A percentile compares a stretch with the other conserved stretches of the same genome.
These are phyloP conservation scores for Eupsilia transversa DNA, from an alignment of 2,888 invertebrate species.

Conservation along the genomic window DNA sequence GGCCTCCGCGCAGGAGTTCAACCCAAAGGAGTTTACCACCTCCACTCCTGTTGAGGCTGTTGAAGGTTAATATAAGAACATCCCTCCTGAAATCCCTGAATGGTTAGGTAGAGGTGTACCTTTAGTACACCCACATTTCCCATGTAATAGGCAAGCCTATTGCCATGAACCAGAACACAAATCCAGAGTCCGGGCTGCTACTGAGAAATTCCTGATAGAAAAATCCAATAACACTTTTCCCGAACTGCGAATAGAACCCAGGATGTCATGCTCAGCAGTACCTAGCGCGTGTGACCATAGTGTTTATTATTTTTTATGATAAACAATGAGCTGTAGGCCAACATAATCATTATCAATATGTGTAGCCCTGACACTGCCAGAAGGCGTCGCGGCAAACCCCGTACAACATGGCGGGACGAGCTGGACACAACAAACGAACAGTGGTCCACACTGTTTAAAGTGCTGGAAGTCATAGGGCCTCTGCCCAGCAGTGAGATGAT, in stretches of 20 bases:
- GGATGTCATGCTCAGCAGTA: too few species aligned
- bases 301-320: too few species aligned
- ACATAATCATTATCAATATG: not conserved
- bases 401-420: not conserved
- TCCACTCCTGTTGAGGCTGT: constrained; percentile 65
- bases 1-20: constrained; percentile 32
- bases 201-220: not conserved
- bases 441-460: not conserved
- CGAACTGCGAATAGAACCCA: too few species aligned
- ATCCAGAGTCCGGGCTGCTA: not conserved
- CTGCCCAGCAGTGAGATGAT: not conserved
- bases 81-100: not conserved
- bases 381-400: not conserved
- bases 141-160: not conserved
- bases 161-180: not conserved
- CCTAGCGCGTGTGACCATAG: not conserved
- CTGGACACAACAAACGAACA: not conserved
- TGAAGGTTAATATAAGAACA: constrained; percentile 59
- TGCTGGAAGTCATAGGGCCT: not conserved
- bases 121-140: not conserved
- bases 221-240: not conserved
- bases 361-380: not conserved
- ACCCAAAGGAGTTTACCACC: constrained; percentile 54
- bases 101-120: not conserved
- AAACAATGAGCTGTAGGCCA: not conserved